phyloP scores from a whole-genome alignment of 2,888 invertebrate genomes.

The Thera obeliscata region DNA sequence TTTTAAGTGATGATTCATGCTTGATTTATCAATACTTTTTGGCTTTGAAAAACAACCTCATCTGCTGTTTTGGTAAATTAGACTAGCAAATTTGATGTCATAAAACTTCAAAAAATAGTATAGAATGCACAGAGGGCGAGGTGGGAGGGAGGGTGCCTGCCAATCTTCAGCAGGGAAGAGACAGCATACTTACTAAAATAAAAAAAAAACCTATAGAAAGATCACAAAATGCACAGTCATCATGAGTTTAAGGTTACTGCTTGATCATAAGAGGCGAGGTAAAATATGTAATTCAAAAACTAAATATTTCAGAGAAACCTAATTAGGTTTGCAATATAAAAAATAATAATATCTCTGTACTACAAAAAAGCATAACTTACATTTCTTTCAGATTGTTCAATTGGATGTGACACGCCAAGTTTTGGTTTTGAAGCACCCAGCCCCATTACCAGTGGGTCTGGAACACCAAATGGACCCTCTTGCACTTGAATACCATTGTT shows the following conservation, averaged over 20 bases:
- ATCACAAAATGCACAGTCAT: conserved; percentile 5
- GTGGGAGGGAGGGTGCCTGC: no score
- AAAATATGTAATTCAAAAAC: not conserved
- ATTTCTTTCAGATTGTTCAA: conserved; percentile 87
- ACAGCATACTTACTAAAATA: no score
- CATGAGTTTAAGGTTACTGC: not conserved
- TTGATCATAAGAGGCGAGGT: not conserved
- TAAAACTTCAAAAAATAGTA: not conserved
- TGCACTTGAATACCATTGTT: conserved; percentile 67
- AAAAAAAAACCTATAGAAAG: no score
- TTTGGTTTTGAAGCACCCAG: conserved; percentile 80
- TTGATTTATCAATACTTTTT: no score
- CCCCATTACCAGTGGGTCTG: conserved; percentile 86
- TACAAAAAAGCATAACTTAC: conserved; percentile 74
- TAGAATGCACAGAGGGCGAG: no score
- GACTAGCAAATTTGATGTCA: no score
- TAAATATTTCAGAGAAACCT: not conserved
- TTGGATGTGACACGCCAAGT: conserved; percentile 85
- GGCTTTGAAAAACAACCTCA: no score
- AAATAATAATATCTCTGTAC: no score
- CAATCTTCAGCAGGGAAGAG: no score
- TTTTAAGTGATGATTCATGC: no score
- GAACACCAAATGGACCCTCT: conserved; percentile 86
- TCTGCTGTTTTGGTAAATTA: no score
- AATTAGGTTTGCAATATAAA: no score